Conservation (phyloP, 2,888 invertebrate species). For the Nomada flava region DNA sequence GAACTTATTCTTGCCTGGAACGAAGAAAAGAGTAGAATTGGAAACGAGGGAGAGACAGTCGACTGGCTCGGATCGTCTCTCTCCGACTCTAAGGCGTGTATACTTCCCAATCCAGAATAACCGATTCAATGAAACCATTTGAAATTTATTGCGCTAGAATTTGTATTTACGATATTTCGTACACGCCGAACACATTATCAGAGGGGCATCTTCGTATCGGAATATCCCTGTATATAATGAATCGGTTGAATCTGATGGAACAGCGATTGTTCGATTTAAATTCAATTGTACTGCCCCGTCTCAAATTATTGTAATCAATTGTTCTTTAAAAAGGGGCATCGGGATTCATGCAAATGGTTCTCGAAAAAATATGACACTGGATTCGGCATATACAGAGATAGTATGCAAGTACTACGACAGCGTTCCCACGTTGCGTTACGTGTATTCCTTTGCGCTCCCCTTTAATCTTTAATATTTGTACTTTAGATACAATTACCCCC, state of each 20-base stretch:
- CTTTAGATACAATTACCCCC: constrained; percentile 41
- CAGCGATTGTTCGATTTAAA: not conserved
- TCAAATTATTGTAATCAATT: not conserved
- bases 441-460: constrained; percentile 42
- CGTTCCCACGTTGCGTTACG: constrained; percentile 52
- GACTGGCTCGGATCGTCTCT: constrained; percentile 23
- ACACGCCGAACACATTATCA: constrained; percentile 16
- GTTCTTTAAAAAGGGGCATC: not conserved
- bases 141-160: constrained; percentile 4
- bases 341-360: not conserved
- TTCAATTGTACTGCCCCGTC: not conserved
- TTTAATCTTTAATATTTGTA: constrained; percentile 58
- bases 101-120: not conserved
- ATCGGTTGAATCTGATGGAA: constrained; percentile 24
- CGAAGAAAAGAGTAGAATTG: constrained; percentile 1
- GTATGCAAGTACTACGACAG: constrained; percentile 38
- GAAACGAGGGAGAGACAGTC: not conserved
- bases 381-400: constrained; percentile 50
- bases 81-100: constrained; percentile 3
- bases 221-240: constrained; percentile 58
- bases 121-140: not conserved
- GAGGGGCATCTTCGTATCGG: constrained; percentile 29
- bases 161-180: constrained; percentile 15
- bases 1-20: constrained; percentile 44
- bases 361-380: constrained; percentile 1